These are phyloP conservation scores for Cairina moschata DNA, from an alignment of 2,113 vertebrate species.

Conservation along the genomic window DNA sequence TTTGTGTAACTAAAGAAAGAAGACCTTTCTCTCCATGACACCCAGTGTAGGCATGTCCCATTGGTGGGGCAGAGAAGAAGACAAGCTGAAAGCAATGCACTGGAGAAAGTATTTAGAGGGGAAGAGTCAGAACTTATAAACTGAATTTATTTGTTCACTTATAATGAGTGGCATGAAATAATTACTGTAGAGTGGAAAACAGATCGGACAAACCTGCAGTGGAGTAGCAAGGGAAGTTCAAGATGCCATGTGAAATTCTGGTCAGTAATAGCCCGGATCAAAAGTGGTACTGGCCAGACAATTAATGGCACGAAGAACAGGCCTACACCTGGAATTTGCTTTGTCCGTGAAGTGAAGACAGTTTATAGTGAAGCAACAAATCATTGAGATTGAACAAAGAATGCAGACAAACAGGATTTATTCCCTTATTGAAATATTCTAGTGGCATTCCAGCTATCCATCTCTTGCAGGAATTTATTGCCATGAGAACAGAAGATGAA, in stretches of 20 bases:
- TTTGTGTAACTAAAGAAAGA: neutral
- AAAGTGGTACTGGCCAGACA: neutral
- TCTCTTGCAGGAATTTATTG: neutral
- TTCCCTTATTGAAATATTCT: neutral
- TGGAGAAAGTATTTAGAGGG: neutral
- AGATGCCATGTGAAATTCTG: neutral
- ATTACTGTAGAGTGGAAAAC: neutral
- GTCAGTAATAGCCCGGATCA: neutral
- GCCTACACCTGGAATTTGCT: neutral
- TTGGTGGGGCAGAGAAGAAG: neutral
- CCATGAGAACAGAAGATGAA: neutral
- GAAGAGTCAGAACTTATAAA: neutral
- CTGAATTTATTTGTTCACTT: neutral
- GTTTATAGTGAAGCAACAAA: neutral
- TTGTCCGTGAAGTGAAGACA: neutral
- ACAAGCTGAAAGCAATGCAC: neutral
- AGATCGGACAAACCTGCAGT: neutral
- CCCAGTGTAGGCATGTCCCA: neutral
- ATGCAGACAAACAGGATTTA: neutral
- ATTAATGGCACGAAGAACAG: neutral
- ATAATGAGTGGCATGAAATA: neutral
- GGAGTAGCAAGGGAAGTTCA: neutral
- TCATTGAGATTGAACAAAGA: neutral
- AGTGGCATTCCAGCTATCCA: neutral
- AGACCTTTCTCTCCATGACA: neutral